Conservation (phyloP, 1,140 invertebrate genomes). For the Neodiprion lecontei region DNA sequence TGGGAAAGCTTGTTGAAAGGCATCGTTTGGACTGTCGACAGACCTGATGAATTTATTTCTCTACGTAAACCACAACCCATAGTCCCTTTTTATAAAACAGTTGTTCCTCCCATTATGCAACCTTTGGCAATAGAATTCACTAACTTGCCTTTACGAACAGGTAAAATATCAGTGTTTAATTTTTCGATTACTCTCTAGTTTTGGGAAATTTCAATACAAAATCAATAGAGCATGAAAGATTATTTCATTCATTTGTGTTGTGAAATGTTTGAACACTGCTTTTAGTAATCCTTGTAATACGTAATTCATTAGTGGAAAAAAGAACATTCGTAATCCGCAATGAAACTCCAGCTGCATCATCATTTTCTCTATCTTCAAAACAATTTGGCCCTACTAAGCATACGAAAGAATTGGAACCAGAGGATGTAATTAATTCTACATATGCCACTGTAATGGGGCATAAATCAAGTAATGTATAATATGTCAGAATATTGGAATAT, state of each 20-base stretch:
- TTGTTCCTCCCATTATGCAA: background rate
- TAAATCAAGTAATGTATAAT: background rate
- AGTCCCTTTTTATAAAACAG: conserved; percentile 10
- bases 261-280: conserved; percentile 10
- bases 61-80: background rate
- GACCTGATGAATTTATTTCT: background rate
- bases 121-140: background rate
- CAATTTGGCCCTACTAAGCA: conserved; percentile 2
- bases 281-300: too few relatives aligned
- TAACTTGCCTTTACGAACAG: conserved; percentile 3
- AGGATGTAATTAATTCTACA: background rate
- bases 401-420: background rate
- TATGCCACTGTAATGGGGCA: background rate
- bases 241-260: background rate
- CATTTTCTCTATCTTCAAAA: conserved; percentile 21
- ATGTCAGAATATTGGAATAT: background rate
- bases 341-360: conserved; percentile 19
- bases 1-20: background rate
- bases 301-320: conserved; percentile 18
- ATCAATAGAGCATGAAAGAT: too few relatives aligned
- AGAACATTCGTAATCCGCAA: conserved; percentile 28
- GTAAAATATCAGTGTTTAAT: background rate
- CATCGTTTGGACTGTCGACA: background rate
- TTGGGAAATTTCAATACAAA: too few relatives aligned
- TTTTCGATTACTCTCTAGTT: too few relatives aligned